Percentiles rank a stretch among this genome's conserved stretches.
These are phyloP conservation scores for Lumbricus terrestris DNA, from an alignment of 2,888 invertebrate species.

Conservation along the genomic window DNA sequence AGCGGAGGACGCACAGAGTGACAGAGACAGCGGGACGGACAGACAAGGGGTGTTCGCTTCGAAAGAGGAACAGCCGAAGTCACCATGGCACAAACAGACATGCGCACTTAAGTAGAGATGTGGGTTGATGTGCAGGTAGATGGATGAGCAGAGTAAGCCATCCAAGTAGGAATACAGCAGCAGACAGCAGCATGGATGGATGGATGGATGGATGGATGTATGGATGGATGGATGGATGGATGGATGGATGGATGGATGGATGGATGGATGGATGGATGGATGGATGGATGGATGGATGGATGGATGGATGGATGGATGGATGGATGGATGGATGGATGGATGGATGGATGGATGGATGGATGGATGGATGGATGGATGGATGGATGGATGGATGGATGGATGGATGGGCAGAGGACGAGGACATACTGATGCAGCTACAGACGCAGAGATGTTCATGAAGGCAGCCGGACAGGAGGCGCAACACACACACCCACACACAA, in stretches of 20 bases:
- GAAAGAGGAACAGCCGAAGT: not conserved
- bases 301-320: not conserved
- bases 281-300: not conserved
- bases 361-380: not conserved
- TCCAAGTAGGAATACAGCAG: too few species aligned
- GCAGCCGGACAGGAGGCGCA: too few species aligned
- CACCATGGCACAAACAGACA: not conserved
- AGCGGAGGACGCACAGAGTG: not conserved
- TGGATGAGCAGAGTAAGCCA: not conserved
- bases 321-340: not conserved
- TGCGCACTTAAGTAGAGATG: too few species aligned
- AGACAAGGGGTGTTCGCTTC: not conserved
- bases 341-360: not conserved
- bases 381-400: too few species aligned
- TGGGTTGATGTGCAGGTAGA: not conserved
- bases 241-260: not conserved
- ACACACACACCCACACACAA: too few species aligned
- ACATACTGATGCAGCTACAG: too few species aligned
- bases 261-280: not conserved
- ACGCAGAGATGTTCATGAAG: too few species aligned
- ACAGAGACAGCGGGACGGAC: not conserved
- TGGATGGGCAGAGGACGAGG: not conserved
- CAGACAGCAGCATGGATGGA: not conserved
- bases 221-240: too few species aligned
- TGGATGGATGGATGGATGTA: not conserved